Evolutionary conservation across 37 sponge, comb jelly and placozoan species (phyloP), one percentile per base, ranked within the genome.

Genomic region (Ephydatia muelleri): DNA sequence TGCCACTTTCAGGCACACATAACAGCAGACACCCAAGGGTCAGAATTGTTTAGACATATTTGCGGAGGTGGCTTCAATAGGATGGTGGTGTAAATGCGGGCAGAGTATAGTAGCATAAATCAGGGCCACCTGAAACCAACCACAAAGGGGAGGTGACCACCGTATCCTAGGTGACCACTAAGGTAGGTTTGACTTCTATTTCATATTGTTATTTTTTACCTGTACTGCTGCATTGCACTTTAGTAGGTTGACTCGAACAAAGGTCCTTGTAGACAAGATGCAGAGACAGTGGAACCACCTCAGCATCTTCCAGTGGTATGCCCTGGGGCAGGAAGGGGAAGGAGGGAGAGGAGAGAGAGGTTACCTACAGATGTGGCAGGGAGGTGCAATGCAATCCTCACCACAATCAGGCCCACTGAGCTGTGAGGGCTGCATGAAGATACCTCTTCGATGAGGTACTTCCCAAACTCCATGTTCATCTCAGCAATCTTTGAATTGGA

Each of bases 251-350:
- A 26, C 38, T 47, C 0, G 85, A 77, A 70, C 39, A 72, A 21
- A 77, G 77, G 68, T 85, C 71, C 28, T 77, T 85, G 71, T 85
- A 85, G 68, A 48, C 25, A 35, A 85, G 78, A 27, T 77, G 85
- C 21, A 85, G 70, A 6, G 28, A 16, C 3, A 85, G 40, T 28
- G 77, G 48, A 11, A 30, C 29, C 35, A 35, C 33, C 35, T 11
- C 16, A 5, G 30, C n/a, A n/a, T n/a, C 34, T 21, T 6, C 34
- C 0, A 33, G 40, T 67, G 76, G 68, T 66, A 84, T 76, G 22
- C 64, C 37, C 84, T 84, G 82, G 8, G 43, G 9, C 66, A 65
- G 21, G 66, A 22, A 65, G 14, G 66, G 19, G 3, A 28, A 12
- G 9, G 11, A 28, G 69, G 69, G 3, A 11, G 29, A 11, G 4